Evolutionary conservation across 2,797 vertebrate species (phyloP), one percentile per base, ranked within the genome.

Genomic region (Leptatherina wallacei): DNA sequence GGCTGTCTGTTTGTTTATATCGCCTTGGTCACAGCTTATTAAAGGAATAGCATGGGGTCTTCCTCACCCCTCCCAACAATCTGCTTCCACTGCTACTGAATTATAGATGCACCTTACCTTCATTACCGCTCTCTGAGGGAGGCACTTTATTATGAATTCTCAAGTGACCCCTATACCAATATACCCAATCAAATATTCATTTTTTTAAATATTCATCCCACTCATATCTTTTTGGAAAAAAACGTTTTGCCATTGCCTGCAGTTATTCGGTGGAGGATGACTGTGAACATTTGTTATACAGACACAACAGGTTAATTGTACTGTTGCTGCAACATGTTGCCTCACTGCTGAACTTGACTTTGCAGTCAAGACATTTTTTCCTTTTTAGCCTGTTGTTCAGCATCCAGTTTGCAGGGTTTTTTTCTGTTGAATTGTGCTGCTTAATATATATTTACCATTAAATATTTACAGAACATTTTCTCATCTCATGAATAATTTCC

Each of bases 21-120:
- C 52, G 27, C 73, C 44, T 51, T 56, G 73, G 70, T 86, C 78
- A 81, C 74, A 71, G 80, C 84, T 85, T 65, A 74, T 85, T 83
- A 85, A 71, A 54, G 47, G 68, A 75, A 40, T 80, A 82, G 79
- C 78, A 74, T 69, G 63, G 35, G 67, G 76, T 78, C 61, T 49
- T 68, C 74, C 30, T 52, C 71, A 36, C 72, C 59, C 51, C 14
- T 29, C 68, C 57, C 55, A 24, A 58, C 81, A 62, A 73, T 73
- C 72, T 75, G 75, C 67, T 75, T 82, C 77, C 77, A 80, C 75
- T 67, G 69, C 86, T 89, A 67, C 3, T 93, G 77, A 93, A 93
- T 94, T 85, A 93, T 93, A 86, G 80, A 94, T 61, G 55, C 71
- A 16, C 58, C 78, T 88, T 54, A 63, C 73, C 68, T 83, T 90